Percentiles rank a stretch among this genome's conserved stretches.
Evolutionary conservation across 2,888 invertebrate species (phyloP).

Genomic region (Nesidiocoris tenuis): DNA sequence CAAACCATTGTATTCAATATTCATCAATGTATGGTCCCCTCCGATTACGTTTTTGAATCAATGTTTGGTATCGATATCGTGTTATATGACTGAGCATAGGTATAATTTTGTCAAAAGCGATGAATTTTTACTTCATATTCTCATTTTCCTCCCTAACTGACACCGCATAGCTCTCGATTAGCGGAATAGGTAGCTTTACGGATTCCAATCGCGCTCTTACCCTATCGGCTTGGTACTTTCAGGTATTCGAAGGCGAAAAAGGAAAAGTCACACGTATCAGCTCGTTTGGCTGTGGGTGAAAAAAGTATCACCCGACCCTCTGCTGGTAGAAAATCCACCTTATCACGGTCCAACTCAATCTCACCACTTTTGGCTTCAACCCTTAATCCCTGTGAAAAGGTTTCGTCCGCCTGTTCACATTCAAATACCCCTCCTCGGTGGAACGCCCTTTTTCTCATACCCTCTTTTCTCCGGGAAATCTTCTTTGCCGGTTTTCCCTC

Average conservation of each 20-base stretch:
- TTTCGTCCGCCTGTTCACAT: conserved; percentile 11
- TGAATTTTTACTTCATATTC: no score
- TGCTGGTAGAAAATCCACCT: background rate
- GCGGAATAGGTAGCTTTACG: no score
- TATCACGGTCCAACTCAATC: conserved; percentile 21
- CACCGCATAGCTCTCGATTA: no score
- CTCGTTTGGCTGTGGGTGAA: background rate
- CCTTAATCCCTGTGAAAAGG: conserved; percentile 1
- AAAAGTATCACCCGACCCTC: background rate
- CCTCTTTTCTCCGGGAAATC: conserved; percentile 1
- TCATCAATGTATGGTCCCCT: no score
- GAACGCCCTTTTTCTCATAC: background rate
- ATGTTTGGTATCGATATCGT: no score
- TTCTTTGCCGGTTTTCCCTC: background rate
- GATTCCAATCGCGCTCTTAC: no score
- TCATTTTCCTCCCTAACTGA: no score
- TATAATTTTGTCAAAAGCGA: no score
- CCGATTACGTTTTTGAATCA: no score
- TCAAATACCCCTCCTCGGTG: conserved; percentile 13
- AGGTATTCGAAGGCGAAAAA: background rate
- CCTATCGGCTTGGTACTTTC: no score
- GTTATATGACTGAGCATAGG: no score
- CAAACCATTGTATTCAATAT: no score
- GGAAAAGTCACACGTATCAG: background rate
- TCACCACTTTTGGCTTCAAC: conserved; percentile 15